These are phyloP conservation scores for Drosophila recens DNA, from an alignment of 2,888 invertebrate genomes.

Conservation along the genomic window DNA sequence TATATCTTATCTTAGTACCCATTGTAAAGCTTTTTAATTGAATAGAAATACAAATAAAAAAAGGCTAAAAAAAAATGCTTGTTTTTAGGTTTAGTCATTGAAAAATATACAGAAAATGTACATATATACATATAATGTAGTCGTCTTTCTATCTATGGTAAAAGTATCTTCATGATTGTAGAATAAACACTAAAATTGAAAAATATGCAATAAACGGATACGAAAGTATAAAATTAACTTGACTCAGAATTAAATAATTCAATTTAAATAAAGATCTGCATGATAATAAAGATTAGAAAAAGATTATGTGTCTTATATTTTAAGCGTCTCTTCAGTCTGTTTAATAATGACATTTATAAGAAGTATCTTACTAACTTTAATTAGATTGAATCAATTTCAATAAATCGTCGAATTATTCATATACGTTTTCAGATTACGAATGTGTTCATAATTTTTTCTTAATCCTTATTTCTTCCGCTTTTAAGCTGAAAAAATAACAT, in stretches of 20 bases:
- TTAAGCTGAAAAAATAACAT: not conserved
- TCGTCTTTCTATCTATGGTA: too few relatives aligned
- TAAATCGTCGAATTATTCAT: not conserved
- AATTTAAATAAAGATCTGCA: too few relatives aligned
- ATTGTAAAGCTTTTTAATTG: not conserved
- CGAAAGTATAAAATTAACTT: too few relatives aligned
- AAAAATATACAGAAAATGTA: not conserved
- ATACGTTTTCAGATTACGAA: not conserved
- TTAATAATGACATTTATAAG: not conserved
- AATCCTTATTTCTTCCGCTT: not conserved
- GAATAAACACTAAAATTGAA: too few relatives aligned
- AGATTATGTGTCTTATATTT: too few relatives aligned
- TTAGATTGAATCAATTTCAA: not conserved
- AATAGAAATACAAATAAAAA: not conserved
- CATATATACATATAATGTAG: too few relatives aligned
- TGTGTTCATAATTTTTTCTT: too few relatives aligned
- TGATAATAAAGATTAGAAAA: too few relatives aligned
- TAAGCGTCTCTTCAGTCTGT: too few relatives aligned
- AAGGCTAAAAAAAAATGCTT: not conserved
- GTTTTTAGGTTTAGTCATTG: not conserved
- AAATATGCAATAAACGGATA: too few relatives aligned
- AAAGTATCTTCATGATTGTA: too few relatives aligned
- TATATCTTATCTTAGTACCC: not conserved
- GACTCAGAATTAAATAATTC: too few relatives aligned
- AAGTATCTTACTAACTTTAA: not conserved